These are phyloP conservation scores for Ormyrus nitidulus DNA, from an alignment of 2,888 invertebrate species.

Conservation along the genomic window DNA sequence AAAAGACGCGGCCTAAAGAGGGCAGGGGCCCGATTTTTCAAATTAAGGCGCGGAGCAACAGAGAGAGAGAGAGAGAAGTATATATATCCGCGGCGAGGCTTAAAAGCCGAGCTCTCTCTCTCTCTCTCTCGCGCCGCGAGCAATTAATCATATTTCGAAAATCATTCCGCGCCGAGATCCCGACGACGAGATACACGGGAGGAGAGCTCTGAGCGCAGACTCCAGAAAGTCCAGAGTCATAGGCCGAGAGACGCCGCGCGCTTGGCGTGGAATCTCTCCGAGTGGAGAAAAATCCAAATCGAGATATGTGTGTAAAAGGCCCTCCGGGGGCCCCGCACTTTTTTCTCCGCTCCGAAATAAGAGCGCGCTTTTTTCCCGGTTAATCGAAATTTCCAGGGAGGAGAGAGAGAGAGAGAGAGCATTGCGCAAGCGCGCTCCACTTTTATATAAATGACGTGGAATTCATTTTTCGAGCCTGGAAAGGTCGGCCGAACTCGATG, in stretches of 20 bases:
- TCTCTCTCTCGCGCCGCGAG: slow-evolving; percentile 49
- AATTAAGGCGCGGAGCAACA: slow-evolving; percentile 25
- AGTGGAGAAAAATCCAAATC: slow-evolving; percentile 44
- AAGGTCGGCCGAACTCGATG: no score
- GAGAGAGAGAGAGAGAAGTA: slow-evolving; percentile 6
- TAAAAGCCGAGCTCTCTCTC: no score
- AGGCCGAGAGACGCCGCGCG: slow-evolving; percentile 58
- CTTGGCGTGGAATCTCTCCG: slow-evolving; percentile 12
- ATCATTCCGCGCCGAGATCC: slow-evolving; percentile 74
- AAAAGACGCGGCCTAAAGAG: slow-evolving; percentile 25
- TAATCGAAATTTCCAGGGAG: slow-evolving; percentile 28
- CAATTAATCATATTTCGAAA: slow-evolving; percentile 76
- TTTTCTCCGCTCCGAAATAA: slow-evolving; percentile 4
- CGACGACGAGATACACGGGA: slow-evolving; percentile 69
- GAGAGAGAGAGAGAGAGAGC: not conserved
- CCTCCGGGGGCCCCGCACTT: not conserved
- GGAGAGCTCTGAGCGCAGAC: slow-evolving; percentile 61
- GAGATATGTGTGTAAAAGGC: not conserved
- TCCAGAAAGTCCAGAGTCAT: slow-evolving; percentile 70
- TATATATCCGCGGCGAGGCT: no score
- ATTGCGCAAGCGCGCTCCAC: slow-evolving; percentile 7
- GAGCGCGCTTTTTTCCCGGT: not conserved
- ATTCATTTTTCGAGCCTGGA: slow-evolving; percentile 21
- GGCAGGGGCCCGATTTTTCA: slow-evolving; percentile 44
- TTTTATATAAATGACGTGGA: slow-evolving; percentile 1